phyloP scores from a whole-genome alignment of 1,140 invertebrate genomes.

The Charaxes varanes region DNA sequence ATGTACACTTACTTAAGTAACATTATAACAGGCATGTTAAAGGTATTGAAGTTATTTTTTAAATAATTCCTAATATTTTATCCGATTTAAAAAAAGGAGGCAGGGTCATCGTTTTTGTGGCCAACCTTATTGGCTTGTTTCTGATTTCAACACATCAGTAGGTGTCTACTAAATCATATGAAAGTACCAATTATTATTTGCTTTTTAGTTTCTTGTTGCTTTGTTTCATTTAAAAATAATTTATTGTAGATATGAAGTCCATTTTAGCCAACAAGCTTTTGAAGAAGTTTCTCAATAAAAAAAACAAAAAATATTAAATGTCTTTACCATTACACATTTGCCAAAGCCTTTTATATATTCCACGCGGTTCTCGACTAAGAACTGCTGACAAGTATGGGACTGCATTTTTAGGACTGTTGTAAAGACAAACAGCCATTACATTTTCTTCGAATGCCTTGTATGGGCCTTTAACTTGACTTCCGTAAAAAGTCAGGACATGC shows the following conservation, averaged over 20 bases:
- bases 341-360: slow-evolving; percentile 41
- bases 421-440: slow-evolving; percentile 47
- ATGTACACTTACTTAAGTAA: too few relatives aligned
- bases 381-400: slow-evolving; percentile 36
- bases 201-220: too few relatives aligned
- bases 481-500: slow-evolving; percentile 35
- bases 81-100: too few relatives aligned
- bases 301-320: slow-evolving; percentile 8
- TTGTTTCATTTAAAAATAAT: slow-evolving; percentile 1
- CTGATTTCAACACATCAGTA: too few relatives aligned
- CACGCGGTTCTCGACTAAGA: slow-evolving; percentile 45
- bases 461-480: slow-evolving; percentile 25
- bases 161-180: too few relatives aligned
- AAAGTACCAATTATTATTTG: too few relatives aligned
- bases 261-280: not conserved
- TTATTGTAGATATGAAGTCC: slow-evolving; percentile 1
- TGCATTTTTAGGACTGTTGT: slow-evolving; percentile 32
- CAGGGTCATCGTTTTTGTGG: too few relatives aligned
- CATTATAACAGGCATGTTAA: too few relatives aligned
- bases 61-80: too few relatives aligned
- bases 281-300: slow-evolving; percentile 4
- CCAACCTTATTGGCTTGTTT: too few relatives aligned
- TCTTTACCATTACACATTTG: slow-evolving; percentile 34
- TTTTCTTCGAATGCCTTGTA: slow-evolving; percentile 43
- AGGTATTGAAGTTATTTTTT: too few relatives aligned